Evolutionary conservation across 2,113 vertebrate species (phyloP).

Genomic region (Tachysurus vachellii): DNA sequence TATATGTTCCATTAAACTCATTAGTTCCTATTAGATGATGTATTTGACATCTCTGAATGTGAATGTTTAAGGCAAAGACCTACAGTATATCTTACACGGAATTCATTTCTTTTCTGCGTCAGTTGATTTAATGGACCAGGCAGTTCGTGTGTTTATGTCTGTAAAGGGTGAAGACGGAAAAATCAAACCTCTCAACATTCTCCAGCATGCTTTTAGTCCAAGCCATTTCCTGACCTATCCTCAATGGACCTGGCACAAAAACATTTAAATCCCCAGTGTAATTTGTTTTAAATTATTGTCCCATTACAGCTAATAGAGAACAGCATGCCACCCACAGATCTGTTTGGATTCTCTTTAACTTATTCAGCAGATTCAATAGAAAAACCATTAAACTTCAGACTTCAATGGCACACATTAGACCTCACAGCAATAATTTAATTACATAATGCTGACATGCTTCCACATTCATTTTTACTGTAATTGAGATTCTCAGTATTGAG

Average conservation of each 20-base stretch:
- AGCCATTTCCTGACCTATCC: background rate
- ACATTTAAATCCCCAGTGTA: background rate
- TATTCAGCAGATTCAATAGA: background rate
- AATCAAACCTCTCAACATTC: conserved; percentile 6
- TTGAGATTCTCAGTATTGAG: background rate
- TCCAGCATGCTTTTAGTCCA: conserved; percentile 7
- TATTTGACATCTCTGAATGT: background rate
- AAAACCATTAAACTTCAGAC: background rate
- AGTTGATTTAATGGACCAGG: conserved; percentile 46
- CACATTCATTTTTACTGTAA: background rate
- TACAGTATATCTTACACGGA: conserved; percentile 8
- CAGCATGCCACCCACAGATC: conserved; percentile 30
- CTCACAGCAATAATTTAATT: background rate
- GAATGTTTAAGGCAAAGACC: conserved; percentile 10
- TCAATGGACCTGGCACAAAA: background rate
- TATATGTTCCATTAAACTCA: background rate
- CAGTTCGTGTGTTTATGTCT: conserved; percentile 46
- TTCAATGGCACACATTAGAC: background rate
- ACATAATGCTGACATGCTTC: background rate
- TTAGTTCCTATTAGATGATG: background rate
- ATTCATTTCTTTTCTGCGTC: conserved; percentile 29
- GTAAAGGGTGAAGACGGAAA: background rate
- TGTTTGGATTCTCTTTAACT: conserved; percentile 11
- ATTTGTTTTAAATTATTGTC: conserved; percentile 35
- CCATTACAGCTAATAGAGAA: background rate